Percentiles rank a stretch among this genome's conserved stretches.
Conservation (phyloP, 1,140 invertebrate species). For the Drosophila kanapiae region DNA sequence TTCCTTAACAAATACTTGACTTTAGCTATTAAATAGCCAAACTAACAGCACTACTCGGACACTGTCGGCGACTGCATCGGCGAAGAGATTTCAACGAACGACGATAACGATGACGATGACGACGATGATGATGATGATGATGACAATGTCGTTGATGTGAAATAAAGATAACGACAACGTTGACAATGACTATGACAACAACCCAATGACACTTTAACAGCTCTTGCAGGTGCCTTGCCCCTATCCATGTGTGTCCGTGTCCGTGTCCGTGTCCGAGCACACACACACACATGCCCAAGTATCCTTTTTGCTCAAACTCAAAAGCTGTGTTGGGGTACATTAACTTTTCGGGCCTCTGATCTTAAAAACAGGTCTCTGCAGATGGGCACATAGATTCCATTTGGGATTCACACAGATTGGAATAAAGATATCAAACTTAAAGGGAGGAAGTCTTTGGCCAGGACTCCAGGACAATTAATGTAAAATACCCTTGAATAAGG, state of each 20-base stretch:
- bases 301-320: constrained; percentile 10
- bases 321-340: constrained; percentile 31
- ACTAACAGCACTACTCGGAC: constrained; percentile 11
- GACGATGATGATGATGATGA: constrained; percentile 54
- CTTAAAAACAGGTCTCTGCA: background rate
- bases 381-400: background rate
- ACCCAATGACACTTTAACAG: constrained; percentile 81
- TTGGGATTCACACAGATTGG: background rate
- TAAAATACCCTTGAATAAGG: too few species aligned
- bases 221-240: constrained; percentile 69
- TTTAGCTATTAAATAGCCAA: constrained; percentile 1
- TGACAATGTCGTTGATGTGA: constrained; percentile 82
- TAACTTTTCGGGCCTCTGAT: constrained; percentile 24
- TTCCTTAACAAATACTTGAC: background rate
- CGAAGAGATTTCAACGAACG: constrained; percentile 31
- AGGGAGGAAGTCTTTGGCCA: background rate
- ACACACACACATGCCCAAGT: background rate
- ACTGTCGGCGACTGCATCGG: constrained; percentile 25
- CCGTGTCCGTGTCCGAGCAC: background rate
- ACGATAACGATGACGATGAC: constrained; percentile 17
- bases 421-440: background rate
- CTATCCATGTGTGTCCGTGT: background rate
- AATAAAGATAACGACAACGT: constrained; percentile 83
- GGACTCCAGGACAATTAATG: too few species aligned
- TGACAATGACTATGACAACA: constrained; percentile 82